Evolutionary conservation across 1,140 invertebrate species (phyloP).

Genomic region (Battus philenor): DNA sequence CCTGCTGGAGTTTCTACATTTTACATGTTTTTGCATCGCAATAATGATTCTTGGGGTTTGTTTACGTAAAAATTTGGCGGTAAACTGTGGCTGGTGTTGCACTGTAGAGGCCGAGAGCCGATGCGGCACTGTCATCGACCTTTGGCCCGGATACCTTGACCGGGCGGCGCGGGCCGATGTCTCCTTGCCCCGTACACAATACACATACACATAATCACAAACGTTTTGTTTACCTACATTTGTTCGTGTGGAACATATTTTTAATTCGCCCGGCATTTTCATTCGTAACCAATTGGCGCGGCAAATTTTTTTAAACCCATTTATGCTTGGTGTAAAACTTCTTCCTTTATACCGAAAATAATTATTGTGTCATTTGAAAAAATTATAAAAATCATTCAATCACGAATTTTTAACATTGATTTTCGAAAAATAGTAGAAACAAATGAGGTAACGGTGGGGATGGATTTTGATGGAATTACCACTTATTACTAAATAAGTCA

Average conservation of each 20-base stretch:
- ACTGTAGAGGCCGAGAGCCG: constrained; percentile 21
- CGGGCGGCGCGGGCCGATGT: constrained; percentile 55
- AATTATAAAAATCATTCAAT: too few relatives aligned
- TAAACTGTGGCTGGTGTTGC: constrained; percentile 10
- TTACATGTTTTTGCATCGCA: too few relatives aligned
- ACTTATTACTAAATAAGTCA: too few relatives aligned
- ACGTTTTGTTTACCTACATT: constrained; percentile 61
- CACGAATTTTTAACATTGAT: too few relatives aligned
- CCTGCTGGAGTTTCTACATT: too few relatives aligned
- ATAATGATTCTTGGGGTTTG: constrained; percentile 1
- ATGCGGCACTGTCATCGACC: constrained; percentile 64
- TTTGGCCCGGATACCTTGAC: constrained; percentile 74
- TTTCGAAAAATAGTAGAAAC: too few relatives aligned
- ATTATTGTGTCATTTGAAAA: too few relatives aligned
- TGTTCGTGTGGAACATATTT: constrained; percentile 6
- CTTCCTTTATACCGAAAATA: too few relatives aligned
- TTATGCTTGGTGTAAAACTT: too few relatives aligned
- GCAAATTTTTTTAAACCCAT: too few relatives aligned
- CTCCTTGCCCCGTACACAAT: constrained; percentile 40
- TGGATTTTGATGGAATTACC: too few relatives aligned
- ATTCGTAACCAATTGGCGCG: constrained; percentile 2
- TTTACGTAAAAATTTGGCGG: constrained; percentile 26
- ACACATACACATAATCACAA: constrained; percentile 45
- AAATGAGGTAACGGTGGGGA: too few relatives aligned
- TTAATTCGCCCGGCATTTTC: not conserved